Conservation (phyloP, 2,113 vertebrate species). For the Dermatemys mawii region DNA sequence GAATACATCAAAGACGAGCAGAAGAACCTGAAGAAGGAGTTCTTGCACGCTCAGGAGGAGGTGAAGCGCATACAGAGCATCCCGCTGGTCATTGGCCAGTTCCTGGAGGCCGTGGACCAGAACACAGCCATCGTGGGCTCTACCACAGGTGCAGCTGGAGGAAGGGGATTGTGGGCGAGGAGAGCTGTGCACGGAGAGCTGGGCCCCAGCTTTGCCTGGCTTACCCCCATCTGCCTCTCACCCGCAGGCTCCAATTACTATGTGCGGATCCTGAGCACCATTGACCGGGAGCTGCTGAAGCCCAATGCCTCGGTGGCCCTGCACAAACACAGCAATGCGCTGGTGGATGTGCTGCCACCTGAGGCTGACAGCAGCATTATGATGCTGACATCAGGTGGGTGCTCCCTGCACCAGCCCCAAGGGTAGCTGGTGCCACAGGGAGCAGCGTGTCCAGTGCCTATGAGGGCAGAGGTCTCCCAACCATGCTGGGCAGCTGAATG, state of each 20-base stretch:
- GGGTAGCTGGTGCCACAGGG: not conserved
- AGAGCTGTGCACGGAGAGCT: not conserved
- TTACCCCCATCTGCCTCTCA: too few relatives aligned
- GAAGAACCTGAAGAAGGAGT: constrained; percentile 96
- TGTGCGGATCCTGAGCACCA: constrained; percentile 95
- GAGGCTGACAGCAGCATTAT: constrained; percentile 98
- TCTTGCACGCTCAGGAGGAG: constrained; percentile 95
- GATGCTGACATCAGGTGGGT: constrained; percentile 93
- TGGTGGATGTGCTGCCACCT: constrained; percentile 93
- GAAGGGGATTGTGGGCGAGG: not conserved
- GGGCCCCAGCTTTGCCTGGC: not conserved
- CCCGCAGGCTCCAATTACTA: constrained; percentile 93
- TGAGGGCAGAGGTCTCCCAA: accelerated
- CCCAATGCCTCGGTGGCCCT: constrained; percentile 94
- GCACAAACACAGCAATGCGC: constrained; percentile 96
- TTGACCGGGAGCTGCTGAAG: constrained; percentile 94
- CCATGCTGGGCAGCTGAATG: too few relatives aligned
- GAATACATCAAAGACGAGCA: constrained; percentile 97
- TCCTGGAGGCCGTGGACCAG: constrained; percentile 95
- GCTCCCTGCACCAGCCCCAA: accelerated
- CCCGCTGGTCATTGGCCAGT: constrained; percentile 93
- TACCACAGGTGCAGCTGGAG: constrained; percentile 83
- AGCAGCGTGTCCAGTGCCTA: not conserved
- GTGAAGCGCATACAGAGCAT: constrained; percentile 97
- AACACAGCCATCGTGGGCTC: constrained; percentile 96